Base-by-base conservation (phyloP, 2,113 vertebrate species). In the Aphyosemion australe region DNA sequence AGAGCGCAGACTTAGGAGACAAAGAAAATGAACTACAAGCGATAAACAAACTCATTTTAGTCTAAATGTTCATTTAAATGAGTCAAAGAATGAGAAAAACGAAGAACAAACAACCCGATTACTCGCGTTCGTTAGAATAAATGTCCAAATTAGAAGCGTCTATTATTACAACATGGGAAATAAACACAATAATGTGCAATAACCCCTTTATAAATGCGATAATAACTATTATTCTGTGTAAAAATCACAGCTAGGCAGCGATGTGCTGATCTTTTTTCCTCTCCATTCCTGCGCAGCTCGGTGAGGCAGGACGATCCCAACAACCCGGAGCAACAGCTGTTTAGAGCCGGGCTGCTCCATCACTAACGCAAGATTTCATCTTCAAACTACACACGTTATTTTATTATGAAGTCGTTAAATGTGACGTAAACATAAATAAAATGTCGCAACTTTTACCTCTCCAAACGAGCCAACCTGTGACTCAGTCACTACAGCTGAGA, bases 251-350 rank as follows among this genome's bases (percentile, higher is more conserved):
- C 18, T 19, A 12, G 7, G 2, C 9, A 55, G 14, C 13, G 32
- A 37, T 32, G 66, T 14, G 31, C 48, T 18, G 18, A 84, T 84
- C 86, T 88, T 88, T 82, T 80, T 82, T 80, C 50, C 48, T 48
- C 20, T 49, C 18, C 39, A 42, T 69, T 32, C 52, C 8, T 5
- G 46, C 60, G 65, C 72, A 12, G 64, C 12, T 26, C 7, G 34
- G 8, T 11, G 45, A 47, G 2, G 41, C 41, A 12, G 12, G 11
- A 42, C 34, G 41, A 8, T 39, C 37, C 11, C 12, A 42, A 13
- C 10, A 18, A 16, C 8, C 10, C n/a, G 8, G 12, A 8, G 6
- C 47, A 75, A 64, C 43, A 32, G 5, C 14, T 16, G 50, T 1
- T 37, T 37, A n/a, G 13, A 13, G 6, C 4, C 5, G 18, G 15